A percentile compares a stretch with the other conserved stretches of the same genome.
These are phyloP conservation scores for Morinoia aosen DNA, from an alignment of 2,888 invertebrate species.

Conservation along the genomic window DNA sequence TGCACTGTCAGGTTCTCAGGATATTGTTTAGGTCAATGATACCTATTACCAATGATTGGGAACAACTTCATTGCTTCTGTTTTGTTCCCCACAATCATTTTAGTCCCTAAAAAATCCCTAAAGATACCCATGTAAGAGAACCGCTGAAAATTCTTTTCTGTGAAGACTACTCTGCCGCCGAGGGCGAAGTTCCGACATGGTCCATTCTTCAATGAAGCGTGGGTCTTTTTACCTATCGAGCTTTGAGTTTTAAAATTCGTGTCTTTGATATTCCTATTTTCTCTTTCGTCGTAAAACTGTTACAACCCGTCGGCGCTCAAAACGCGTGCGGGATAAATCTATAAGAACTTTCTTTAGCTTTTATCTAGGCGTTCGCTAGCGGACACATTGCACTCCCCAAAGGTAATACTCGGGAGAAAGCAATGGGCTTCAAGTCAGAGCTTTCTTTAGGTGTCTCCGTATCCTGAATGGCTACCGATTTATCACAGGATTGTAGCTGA, in stretches of 20 bases:
- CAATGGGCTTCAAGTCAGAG: background rate
- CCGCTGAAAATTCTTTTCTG: background rate
- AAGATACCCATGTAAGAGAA: background rate
- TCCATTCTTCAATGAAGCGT: background rate
- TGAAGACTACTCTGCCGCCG: background rate
- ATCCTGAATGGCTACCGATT: background rate
- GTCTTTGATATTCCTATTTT: background rate
- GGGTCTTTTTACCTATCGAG: background rate
- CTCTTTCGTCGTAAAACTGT: background rate
- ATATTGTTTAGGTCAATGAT: background rate
- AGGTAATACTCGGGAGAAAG: background rate
- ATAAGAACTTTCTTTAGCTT: slow-evolving; percentile 35
- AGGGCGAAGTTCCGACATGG: background rate
- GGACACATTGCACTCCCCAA: background rate
- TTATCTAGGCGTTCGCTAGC: background rate
- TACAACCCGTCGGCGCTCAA: background rate
- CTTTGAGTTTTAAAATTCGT: background rate
- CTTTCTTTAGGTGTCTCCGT: background rate
- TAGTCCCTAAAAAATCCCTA: background rate
- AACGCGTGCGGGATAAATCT: background rate
- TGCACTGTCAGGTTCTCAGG: background rate
- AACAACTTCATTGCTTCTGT: background rate
- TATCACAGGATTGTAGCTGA: background rate
- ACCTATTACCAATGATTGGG: background rate
- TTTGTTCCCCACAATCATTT: background rate